phyloP scores from a whole-genome alignment of 2,113 vertebrate species.

The Dicrurus megarhynchus region DNA sequence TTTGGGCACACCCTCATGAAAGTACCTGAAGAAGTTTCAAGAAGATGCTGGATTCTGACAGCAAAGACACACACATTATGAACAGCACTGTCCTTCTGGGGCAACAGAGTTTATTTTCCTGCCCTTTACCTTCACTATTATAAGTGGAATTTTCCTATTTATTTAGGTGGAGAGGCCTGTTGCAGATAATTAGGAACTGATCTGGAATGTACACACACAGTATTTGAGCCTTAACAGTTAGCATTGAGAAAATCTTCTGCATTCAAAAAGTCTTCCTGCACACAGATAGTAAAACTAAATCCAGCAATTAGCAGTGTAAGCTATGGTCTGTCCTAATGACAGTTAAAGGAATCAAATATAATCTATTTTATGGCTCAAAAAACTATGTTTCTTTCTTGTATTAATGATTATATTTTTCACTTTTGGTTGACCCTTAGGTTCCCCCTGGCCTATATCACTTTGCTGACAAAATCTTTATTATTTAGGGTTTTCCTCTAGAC shows the following conservation, averaged over 20 bases:
- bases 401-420: background rate
- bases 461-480: slow-evolving; percentile 2
- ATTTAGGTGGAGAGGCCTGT: background rate
- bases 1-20: background rate
- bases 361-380: background rate
- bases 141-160: background rate
- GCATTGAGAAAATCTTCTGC: background rate
- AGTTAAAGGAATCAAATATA: background rate
- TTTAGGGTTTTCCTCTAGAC: slow-evolving; percentile 11
- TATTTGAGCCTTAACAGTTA: background rate
- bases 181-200: background rate
- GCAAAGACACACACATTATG: background rate
- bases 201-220: background rate
- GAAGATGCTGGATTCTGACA: background rate
- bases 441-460: background rate
- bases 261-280: background rate
- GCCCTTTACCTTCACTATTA: background rate
- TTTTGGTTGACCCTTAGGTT: background rate
- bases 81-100: background rate
- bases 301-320: background rate
- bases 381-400: background rate
- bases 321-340: background rate
- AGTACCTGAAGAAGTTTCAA: background rate
- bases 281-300: background rate
- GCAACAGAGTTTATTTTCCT: background rate